Evolutionary conservation across 2,797 vertebrate genomes (phyloP), one percentile per base, ranked within the genome.

Genomic region (Cyclura pinguis): DNA sequence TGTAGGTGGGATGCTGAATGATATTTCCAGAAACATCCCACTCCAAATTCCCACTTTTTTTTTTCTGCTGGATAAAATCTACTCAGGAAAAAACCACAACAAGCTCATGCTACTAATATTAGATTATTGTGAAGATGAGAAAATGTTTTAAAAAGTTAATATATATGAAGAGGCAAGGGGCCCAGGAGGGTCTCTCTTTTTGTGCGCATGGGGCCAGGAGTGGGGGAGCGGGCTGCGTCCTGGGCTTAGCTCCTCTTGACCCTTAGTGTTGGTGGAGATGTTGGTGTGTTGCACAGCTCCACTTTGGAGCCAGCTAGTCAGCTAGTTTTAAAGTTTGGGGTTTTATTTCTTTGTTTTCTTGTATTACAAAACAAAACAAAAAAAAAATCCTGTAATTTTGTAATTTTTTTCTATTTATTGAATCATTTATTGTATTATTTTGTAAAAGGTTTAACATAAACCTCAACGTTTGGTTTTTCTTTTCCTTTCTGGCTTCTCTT

Each of bases 331-430:
- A 87, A 78, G 6, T 57, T 74, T 32, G 62, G 72, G 2, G 50
- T 59, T n/a, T 59, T 69, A 82, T 89, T 84, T 72, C 84, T 84
- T 89, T 50, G 78, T 89, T 89, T 82, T 55, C 73, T 80, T 87
- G 59, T 87, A 89, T 84, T 89, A 86, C 81, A 74, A 78, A 69
- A 69, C 67, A 72, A 80, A 20, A 59, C 57, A 59, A 18, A 52
- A 55, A 52, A 55, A 92, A 93, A 87, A 92, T 89, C 80, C 86
- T 55, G 73, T 88, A 89, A 67, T 96, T 96, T 96, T 96, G 94
- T 96, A 96, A 95, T 91, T 92, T 94, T 95, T 95, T 96, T 93
- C 95, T 96, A 96, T 96, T 96, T 96, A 95, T 96, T 96, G 95
- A 96, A 93, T 89, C 10, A 2, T 84, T 93, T 94, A 94, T 95